Evolutionary conservation across 2,113 vertebrate species (phyloP), one percentile per base, ranked within the genome.

Genomic region (Onychorhynchus coronatus): DNA sequence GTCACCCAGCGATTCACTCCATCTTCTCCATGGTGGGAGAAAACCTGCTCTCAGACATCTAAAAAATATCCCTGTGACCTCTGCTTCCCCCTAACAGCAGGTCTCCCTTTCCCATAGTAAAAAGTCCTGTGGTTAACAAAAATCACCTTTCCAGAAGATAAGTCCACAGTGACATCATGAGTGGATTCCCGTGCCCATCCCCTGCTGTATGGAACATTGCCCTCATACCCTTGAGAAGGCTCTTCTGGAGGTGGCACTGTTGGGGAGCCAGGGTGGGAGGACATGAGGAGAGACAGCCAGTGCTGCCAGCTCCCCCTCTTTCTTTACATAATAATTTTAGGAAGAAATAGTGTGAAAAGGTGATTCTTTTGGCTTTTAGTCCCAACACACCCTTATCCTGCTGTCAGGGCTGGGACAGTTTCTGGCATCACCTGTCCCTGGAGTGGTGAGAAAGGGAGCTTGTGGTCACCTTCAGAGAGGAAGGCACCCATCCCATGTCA

Each of bases 161-260:
- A 82, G 16, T 11, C 58, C 66, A 30, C 49, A 44, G 37, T 0
- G 0, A 15, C 18, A 2, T 9, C 3, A 0, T 24, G n/a, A 59
- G 52, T 13, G 33, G 82, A 35, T 27, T 73, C 49, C 35, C 0
- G 0, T 35, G 28, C 12, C 62, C 56, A 33, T 18, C 50, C 15
- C 10, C 49, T 52, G 33, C 14, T 33, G n/a, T 37, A 2, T 21
- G 41, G 93, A 46, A 42, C 3, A 1, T 37, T 59, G 27, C 6
- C n/a, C 20, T 71, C 52, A 27, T 31, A 9, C n/a, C 28, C 44
- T 66, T 17, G 66, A 52, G 35, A 63, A 58, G 62, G 47, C 9
- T 89, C 11, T 76, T 30, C 14, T 35, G 23, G 18, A 35, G 37
- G 41, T 35, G 53, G 18, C 15, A 46, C 68, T 68, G 27, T 15